Conservation (phyloP, 2,797 vertebrate genomes). For the Sebastes diploproa region DNA sequence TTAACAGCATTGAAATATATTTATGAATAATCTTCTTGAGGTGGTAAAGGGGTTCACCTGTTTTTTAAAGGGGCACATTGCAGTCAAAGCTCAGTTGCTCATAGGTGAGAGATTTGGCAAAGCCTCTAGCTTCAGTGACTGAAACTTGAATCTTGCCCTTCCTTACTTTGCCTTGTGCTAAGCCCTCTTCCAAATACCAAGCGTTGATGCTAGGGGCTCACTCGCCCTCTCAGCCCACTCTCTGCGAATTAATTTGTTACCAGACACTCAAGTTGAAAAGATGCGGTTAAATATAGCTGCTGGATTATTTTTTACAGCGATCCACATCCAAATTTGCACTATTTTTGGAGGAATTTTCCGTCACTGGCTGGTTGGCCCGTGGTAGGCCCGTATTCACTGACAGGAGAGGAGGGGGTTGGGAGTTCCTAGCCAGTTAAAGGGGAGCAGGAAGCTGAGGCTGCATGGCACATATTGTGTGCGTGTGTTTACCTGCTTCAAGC, state of each 20-base stretch:
- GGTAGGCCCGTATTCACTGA: slow-evolving; percentile 14
- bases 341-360: slow-evolving; percentile 53
- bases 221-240: not conserved
- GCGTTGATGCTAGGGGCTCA: not conserved
- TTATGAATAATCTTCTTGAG: not conserved
- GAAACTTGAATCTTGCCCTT: slow-evolving; percentile 34
- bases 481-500: not conserved
- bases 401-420: not conserved
- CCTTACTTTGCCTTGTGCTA: not conserved
- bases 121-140: not conserved
- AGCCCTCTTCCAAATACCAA: slow-evolving; percentile 27
- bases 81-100: not conserved
- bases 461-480: not conserved
- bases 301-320: slow-evolving; percentile 22
- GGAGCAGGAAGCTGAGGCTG: not conserved
- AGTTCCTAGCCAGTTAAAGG: not conserved
- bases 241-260: slow-evolving; percentile 20
- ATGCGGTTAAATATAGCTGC: slow-evolving; percentile 44
- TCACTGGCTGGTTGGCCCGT: slow-evolving; percentile 1
- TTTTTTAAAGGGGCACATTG: not conserved
- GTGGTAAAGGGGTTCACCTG: not conserved
- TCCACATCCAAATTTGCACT: slow-evolving; percentile 27
- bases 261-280: slow-evolving; percentile 33
- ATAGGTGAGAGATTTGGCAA: not conserved
- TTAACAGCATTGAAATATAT: not conserved